phyloP scores from a whole-genome alignment of 92 coral and sea anemone species.

The Bergia sp. region DNA sequence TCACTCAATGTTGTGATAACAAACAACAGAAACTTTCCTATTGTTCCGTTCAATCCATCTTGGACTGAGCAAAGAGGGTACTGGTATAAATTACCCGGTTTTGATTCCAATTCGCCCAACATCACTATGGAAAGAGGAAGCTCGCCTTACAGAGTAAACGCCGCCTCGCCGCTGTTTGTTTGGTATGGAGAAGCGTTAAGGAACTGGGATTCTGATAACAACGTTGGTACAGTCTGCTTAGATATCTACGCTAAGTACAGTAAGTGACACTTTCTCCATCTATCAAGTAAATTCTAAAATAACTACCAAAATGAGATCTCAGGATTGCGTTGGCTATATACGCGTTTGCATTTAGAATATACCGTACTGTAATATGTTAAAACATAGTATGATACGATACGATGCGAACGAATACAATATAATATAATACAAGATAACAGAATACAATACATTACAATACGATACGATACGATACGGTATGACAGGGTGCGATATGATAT shows the following conservation, averaged over 20 bases:
- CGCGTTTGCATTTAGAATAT: too few relatives aligned
- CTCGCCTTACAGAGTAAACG: not conserved
- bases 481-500: too few relatives aligned
- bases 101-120: not conserved
- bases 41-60: not conserved
- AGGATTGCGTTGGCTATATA: too few relatives aligned
- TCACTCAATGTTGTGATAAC: not conserved
- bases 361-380: too few relatives aligned
- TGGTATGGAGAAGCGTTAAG: conserved; percentile 2
- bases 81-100: not conserved
- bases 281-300: too few relatives aligned
- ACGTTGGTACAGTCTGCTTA: not conserved
- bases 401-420: too few relatives aligned
- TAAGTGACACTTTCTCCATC: not conserved
- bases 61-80: not conserved
- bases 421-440: too few relatives aligned
- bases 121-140: not conserved
- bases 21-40: not conserved
- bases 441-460: too few relatives aligned
- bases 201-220: not conserved
- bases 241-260: not conserved
- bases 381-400: too few relatives aligned
- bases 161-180: not conserved
- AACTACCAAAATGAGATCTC: too few relatives aligned
- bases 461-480: too few relatives aligned